Conservation (phyloP, 1,140 invertebrate genomes). For the Harlomillsia oculata region DNA sequence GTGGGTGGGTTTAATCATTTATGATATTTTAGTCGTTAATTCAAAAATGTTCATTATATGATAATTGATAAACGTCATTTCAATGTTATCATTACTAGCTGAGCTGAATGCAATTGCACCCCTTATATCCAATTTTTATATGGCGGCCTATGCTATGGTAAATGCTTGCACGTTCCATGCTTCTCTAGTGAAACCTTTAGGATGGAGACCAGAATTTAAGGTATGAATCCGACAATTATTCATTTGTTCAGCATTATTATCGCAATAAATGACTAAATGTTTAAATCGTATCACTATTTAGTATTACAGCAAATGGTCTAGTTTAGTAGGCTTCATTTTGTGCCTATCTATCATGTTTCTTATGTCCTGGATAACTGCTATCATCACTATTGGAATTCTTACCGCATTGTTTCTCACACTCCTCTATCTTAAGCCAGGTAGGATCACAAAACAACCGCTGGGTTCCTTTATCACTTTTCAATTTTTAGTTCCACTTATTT, state of each 20-base stretch:
- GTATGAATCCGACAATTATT: conserved; percentile 43
- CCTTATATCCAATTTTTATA: conserved; percentile 94
- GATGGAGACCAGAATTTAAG: conserved; percentile 75
- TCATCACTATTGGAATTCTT: conserved; percentile 48
- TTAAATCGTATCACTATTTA: conserved; percentile 26
- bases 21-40: not conserved
- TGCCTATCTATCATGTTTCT: conserved; percentile 51
- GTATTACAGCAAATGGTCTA: conserved; percentile 50
- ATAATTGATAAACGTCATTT: not conserved
- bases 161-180: conserved; percentile 70
- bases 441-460: not conserved
- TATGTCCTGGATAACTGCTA: conserved; percentile 50
- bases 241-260: not conserved
- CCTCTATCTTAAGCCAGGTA: conserved; percentile 38
- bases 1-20: no score
- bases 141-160: conserved; percentile 92
- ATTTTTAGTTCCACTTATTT: not conserved
- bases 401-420: conserved; percentile 46
- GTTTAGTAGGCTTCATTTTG: conserved; percentile 45
- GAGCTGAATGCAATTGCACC: conserved; percentile 88
- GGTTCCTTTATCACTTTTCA: not conserved
- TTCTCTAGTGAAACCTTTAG: conserved; percentile 44
- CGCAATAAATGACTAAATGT: not conserved
- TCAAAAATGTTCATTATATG: not conserved
- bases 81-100: conserved; percentile 49